Evolutionary conservation across 2,888 invertebrate species (phyloP), one percentile per base, ranked within the genome.

Genomic region (Oxystoma pomonae): DNA sequence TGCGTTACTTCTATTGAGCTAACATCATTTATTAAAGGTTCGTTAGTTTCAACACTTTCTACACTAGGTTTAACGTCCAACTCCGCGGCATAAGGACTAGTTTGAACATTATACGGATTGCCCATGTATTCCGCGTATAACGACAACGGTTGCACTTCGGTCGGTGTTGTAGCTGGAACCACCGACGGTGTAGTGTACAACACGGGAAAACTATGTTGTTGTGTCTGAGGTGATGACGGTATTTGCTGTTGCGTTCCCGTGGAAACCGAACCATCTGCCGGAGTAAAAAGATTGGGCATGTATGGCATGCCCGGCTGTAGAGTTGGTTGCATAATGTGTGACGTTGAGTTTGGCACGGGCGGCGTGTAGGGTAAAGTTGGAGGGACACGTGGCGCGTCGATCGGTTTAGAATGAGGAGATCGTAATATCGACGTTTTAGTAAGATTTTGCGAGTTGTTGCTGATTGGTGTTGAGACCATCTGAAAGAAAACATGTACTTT

Each of bases 401-500:
- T n/a, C n/a, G n/a, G n/a, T n/a, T n/a, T n/a, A n/a, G n/a, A n/a
- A n/a, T n/a, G n/a, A n/a, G n/a, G n/a, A n/a, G n/a, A n/a, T n/a
- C n/a, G n/a, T n/a, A n/a, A n/a, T n/a, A n/a, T n/a, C n/a, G n/a
- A n/a, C n/a, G n/a, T n/a, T n/a, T n/a, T n/a, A n/a, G n/a, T n/a
- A n/a, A n/a, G n/a, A n/a, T n/a, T n/a, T n/a, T n/a, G n/a, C n/a
- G n/a, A n/a, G n/a, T n/a, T n/a, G n/a, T n/a, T n/a, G n/a, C n/a
- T n/a, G n/a, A n/a, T n/a, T 1, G 87, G 86, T 19, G 87, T 87
- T 16, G 87, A 87, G 64, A 87, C 85, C 85, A 87, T 85, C 87
- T n/a, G n/a, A n/a, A n/a, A n/a, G n/a, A n/a, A n/a, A n/a, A n/a
- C n/a, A n/a, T n/a, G n/a, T n/a, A n/a, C n/a, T n/a, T n/a, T n/a